phyloP scores from a whole-genome alignment of 2,888 invertebrate species.

The Choristoneura rosaceana region DNA sequence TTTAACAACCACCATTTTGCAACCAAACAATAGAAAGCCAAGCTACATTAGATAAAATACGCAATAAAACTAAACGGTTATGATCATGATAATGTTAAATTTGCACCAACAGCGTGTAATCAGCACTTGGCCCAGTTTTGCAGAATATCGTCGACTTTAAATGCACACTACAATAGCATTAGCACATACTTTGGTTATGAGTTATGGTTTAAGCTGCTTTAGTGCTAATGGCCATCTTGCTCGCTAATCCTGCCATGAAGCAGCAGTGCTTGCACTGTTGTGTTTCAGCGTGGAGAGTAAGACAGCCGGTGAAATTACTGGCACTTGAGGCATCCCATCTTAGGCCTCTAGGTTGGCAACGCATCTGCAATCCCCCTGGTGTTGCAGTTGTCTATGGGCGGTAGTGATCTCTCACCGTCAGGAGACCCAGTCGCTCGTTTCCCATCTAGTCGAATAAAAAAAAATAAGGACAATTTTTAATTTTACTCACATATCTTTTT shows the following conservation, averaged over 20 bases:
- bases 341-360: too few relatives aligned
- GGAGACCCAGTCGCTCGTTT: too few relatives aligned
- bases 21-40: conserved; percentile 3
- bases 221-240: neutral
- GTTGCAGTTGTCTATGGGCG: too few relatives aligned
- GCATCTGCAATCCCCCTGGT: too few relatives aligned
- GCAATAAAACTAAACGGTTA: conserved; percentile 18
- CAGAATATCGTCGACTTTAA: neutral
- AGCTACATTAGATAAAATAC: conserved; percentile 8
- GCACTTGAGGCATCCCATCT: too few relatives aligned
- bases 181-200: neutral
- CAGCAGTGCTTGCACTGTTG: too few relatives aligned
- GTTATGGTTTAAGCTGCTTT: neutral
- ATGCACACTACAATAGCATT: conserved; percentile 4
- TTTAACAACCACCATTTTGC: neutral
- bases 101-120: conserved; percentile 12
- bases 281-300: too few relatives aligned
- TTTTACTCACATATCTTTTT: neutral
- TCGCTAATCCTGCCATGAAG: too few relatives aligned
- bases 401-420: too few relatives aligned
- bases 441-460: too few relatives aligned
- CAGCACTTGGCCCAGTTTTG: conserved; percentile 10
- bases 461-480: too few relatives aligned
- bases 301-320: too few relatives aligned
- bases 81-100: conserved; percentile 7